Evolutionary conservation across 1,140 invertebrate species (phyloP).

Genomic region (Drosophila azteca): DNA sequence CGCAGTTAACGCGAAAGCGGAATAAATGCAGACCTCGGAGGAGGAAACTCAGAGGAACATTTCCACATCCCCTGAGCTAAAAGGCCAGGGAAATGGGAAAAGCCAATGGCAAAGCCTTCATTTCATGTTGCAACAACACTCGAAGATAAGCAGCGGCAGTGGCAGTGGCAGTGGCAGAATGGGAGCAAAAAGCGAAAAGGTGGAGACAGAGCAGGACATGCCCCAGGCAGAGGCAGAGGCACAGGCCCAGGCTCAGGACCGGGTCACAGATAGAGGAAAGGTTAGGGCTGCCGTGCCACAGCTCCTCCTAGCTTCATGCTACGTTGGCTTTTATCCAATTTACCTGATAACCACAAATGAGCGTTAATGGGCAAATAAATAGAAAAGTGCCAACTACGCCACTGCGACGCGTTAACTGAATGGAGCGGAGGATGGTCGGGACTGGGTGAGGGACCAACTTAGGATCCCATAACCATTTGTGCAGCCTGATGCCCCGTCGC

Average conservation of each 20-base stretch:
- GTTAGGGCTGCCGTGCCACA: slow-evolving; percentile 21
- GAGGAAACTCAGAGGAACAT: slow-evolving; percentile 15
- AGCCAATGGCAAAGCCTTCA: slow-evolving; percentile 49
- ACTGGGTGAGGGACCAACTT: slow-evolving; percentile 11
- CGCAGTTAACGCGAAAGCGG: slow-evolving; percentile 52
- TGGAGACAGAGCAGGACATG: slow-evolving; percentile 2
- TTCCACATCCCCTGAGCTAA: slow-evolving; percentile 20
- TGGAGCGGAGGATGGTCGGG: slow-evolving; percentile 21
- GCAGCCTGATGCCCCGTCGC: slow-evolving; percentile 43
- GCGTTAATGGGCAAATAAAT: slow-evolving; percentile 81
- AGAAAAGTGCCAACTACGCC: slow-evolving; percentile 79
- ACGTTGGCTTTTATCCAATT: slow-evolving; percentile 82
- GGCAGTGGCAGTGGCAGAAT: slow-evolving; percentile 9
- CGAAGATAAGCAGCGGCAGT: slow-evolving; percentile 60
- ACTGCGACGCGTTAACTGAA: slow-evolving; percentile 74
- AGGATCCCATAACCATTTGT: slow-evolving; percentile 45
- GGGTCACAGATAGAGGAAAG: slow-evolving; percentile 3
- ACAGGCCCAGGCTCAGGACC: slow-evolving; percentile 8
- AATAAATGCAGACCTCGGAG: slow-evolving; percentile 40
- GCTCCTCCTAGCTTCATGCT: slow-evolving; percentile 64
- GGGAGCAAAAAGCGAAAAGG: slow-evolving; percentile 5
- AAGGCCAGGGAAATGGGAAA: slow-evolving; percentile 7
- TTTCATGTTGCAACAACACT: slow-evolving; percentile 72
- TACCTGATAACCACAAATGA: slow-evolving; percentile 82
- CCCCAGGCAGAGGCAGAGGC: slow-evolving; percentile 20